Evolutionary conservation across 2,888 invertebrate genomes (phyloP), one percentile per base, ranked within the genome.

Genomic region (Perdita meconis): DNA sequence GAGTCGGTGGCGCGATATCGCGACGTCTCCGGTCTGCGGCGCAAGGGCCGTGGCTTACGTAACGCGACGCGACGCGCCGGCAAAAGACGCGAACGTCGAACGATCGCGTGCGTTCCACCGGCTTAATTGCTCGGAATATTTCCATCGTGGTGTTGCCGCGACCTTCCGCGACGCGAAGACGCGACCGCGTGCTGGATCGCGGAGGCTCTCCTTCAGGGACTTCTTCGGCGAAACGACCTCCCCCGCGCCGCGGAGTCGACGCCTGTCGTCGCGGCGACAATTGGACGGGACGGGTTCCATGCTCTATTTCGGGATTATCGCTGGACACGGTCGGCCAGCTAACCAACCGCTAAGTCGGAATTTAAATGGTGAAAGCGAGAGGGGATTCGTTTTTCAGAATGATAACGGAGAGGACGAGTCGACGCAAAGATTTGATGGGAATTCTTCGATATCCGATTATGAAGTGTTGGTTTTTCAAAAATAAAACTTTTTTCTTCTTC

Each of bases 1-100:
- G 86, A 78, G 3, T 19, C 19, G 19, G 81, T 82, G 71, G n/a
- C 77, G 82, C 84, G 91, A 91, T 89, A 91, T 86, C 87, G 86
- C 75, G 30, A 19, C 77, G 81, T 68, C 80, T 68, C 55, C 19
- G 57, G 64, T 56, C 67, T 50, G 42, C 38, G 51, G 30, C 47
- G 34, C 42, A 56, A 63, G 68, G 61, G 61, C 30, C 30, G 30
- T 34, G 30, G 13, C 81, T 83, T 84, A 79, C 53, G 84, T 73
- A 83, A 83, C 72, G 30, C 51, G n/a, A n/a, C n/a, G n/a, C n/a
- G n/a, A n/a, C n/a, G n/a, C n/a, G n/a, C n/a, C n/a, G 34, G 13
- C 30, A 10, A 38, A 22, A 30, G 30, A 30, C 30, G 2, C 30
- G 30, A 30, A 67, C 16, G 24, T n/a, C 24, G 16, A 36, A 2